Evolutionary conservation across 2,797 vertebrate genomes (phyloP).

Genomic region (Chrysocyon brachyurus): DNA sequence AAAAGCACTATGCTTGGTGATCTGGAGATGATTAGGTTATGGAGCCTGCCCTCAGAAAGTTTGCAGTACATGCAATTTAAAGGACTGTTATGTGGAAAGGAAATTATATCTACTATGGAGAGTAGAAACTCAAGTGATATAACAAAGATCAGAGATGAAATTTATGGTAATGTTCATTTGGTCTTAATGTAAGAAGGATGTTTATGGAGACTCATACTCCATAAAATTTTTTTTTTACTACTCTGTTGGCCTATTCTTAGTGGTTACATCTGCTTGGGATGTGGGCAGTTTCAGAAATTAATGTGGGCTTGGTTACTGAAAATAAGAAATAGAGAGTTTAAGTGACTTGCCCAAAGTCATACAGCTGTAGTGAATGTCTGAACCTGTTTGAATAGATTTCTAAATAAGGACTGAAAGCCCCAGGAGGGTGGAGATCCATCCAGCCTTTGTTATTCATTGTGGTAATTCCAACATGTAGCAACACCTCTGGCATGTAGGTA

Average conservation of each 20-base stretch:
- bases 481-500: not conserved
- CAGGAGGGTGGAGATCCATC: not conserved
- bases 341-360: not conserved
- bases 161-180: not conserved
- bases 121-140: not conserved
- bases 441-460: not conserved
- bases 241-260: not conserved
- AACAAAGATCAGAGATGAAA: not conserved
- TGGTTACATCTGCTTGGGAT: not conserved
- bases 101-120: not conserved
- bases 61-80: not conserved
- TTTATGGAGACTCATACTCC: not conserved
- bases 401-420: not conserved
- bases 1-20: not conserved
- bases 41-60: not conserved
- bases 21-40: not conserved
- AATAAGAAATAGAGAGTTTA: not conserved
- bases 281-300: not conserved
- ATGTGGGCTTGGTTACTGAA: not conserved
- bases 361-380: not conserved
- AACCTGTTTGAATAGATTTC: slow-evolving; percentile 12
- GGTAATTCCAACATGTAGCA: not conserved
- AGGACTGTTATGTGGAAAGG: not conserved
- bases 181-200: not conserved
- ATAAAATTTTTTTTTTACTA: not conserved